Evolutionary conservation across 2,888 invertebrate species (phyloP).

Genomic region (Unio pictorum): DNA sequence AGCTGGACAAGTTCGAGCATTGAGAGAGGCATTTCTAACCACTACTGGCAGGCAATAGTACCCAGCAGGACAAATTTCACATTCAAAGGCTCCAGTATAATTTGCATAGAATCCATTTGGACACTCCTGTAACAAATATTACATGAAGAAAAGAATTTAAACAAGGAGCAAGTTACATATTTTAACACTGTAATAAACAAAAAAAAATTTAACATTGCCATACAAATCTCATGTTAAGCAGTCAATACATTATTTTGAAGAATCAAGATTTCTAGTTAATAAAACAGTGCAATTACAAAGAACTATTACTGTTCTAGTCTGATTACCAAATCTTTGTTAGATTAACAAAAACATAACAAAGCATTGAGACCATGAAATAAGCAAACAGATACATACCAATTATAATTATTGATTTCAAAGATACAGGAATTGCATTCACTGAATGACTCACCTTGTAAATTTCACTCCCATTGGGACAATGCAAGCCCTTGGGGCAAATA

Average conservation of each 20-base stretch:
- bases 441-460: slow-evolving; percentile 54
- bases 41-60: slow-evolving; percentile 62
- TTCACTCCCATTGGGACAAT: slow-evolving; percentile 67
- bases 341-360: not conserved
- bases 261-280: no score
- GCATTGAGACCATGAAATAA: not conserved
- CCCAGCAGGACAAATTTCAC: slow-evolving; percentile 55
- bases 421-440: not conserved
- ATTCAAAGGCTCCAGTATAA: slow-evolving; percentile 44
- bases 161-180: no score
- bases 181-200: no score
- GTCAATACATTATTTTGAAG: no score
- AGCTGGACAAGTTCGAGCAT: slow-evolving; percentile 58
- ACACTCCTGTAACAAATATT: slow-evolving; percentile 42
- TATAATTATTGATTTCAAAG: no score
- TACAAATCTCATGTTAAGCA: no score
- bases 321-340: not conserved
- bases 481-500: slow-evolving; percentile 62
- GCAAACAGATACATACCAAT: not conserved
- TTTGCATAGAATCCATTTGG: slow-evolving; percentile 53
- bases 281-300: not conserved
- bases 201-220: no score
- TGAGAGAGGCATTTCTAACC: slow-evolving; percentile 59
- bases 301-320: not conserved
- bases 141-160: not conserved